Evolutionary conservation across 2,113 vertebrate genomes (phyloP).

Genomic region (Vanacampus margaritifer): DNA sequence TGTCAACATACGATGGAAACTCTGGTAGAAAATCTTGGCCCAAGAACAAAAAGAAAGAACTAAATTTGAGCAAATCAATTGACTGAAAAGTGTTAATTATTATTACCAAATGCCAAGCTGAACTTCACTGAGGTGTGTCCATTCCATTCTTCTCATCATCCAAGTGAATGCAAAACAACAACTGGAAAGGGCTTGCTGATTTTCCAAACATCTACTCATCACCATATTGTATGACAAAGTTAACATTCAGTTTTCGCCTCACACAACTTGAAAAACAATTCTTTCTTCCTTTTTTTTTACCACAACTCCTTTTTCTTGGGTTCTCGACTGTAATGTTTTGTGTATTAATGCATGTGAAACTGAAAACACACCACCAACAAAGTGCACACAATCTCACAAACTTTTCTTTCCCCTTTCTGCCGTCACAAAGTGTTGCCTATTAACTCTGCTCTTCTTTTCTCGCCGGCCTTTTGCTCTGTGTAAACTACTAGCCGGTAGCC

Average conservation of each 20-base stretch:
- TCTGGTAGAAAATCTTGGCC: background rate
- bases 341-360: background rate
- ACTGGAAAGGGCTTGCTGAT: background rate
- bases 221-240: background rate
- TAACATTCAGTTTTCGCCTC: background rate
- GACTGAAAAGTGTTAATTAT: background rate
- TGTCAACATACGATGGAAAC: background rate
- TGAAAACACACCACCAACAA: background rate
- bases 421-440: constrained; percentile 25
- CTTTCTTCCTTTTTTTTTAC: background rate
- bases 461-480: constrained; percentile 59
- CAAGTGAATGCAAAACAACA: background rate
- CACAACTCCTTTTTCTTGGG: background rate
- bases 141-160: background rate
- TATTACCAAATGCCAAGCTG: too few relatives aligned
- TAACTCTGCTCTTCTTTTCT: constrained; percentile 70
- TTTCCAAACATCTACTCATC: background rate
- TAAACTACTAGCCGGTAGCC: constrained; percentile 74
- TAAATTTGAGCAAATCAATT: background rate
- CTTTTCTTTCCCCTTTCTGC: constrained; percentile 31
- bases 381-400: background rate
- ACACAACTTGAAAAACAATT: background rate
- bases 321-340: background rate
- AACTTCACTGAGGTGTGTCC: too few relatives aligned
- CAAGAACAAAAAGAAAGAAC: too few relatives aligned